These are phyloP conservation scores for Sibirionetta formosa DNA, from an alignment of 2,797 vertebrate species.

Conservation along the genomic window DNA sequence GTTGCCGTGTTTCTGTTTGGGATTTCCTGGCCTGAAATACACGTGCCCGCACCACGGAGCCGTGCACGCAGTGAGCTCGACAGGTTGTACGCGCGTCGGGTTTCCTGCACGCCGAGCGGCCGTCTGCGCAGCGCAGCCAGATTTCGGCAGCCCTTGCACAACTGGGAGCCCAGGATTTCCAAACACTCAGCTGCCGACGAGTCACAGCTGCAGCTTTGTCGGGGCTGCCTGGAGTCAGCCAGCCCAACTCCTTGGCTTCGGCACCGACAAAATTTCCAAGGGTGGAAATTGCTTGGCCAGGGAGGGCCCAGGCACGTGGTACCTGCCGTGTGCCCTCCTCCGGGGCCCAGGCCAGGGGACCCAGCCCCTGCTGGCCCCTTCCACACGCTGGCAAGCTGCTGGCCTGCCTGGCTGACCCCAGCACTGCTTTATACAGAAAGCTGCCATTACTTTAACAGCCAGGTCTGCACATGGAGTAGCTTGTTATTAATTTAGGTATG, in stretches of 20 bases:
- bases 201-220: constrained; percentile 6
- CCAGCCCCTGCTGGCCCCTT: neutral
- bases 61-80: fast-evolving
- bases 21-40: constrained; percentile 35
- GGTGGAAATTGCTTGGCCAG: neutral
- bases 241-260: neutral
- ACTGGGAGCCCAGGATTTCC: neutral
- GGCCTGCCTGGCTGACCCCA: neutral
- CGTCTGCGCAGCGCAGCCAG: neutral
- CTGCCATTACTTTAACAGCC: neutral
- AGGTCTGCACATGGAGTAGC: neutral
- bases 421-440: neutral
- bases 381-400: neutral
- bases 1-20: constrained; percentile 24
- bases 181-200: neutral
- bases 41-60: neutral
- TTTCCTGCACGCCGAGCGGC: fast-evolving
- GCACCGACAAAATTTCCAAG: neutral
- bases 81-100: neutral
- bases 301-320: neutral
- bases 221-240: neutral
- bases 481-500: neutral
- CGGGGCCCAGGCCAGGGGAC: neutral
- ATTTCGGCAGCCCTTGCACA: neutral
- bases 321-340: neutral